Evolutionary conservation across 2,888 invertebrate genomes (phyloP).

Genomic region (Pegoplata infirma): DNA sequence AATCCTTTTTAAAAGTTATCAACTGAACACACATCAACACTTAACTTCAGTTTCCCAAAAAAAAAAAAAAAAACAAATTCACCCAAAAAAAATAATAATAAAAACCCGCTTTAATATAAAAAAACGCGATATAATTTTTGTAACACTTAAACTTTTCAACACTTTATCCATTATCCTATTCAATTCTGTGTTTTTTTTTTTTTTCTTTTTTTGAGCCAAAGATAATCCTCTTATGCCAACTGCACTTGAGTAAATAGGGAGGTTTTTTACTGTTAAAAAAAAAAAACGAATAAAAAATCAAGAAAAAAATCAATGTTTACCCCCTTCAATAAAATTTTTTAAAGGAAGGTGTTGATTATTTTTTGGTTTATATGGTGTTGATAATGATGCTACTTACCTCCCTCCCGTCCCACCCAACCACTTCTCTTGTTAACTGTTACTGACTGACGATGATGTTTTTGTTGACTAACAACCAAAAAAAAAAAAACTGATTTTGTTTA

Average conservation of each 20-base stretch:
- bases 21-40: constrained; percentile 19
- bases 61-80: too few relatives aligned
- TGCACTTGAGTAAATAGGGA: constrained; percentile 60
- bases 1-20: constrained; percentile 8
- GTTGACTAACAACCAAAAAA: too few relatives aligned
- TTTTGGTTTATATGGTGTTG: not conserved
- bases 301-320: constrained; percentile 9
- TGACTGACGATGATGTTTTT: constrained; percentile 41
- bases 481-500: constrained; percentile 57
- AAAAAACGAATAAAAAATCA: not conserved
- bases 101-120: not conserved
- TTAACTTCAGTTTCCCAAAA: not conserved
- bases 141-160: constrained; percentile 61
- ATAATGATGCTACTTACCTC: constrained; percentile 11
- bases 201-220: constrained; percentile 35
- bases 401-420: too few relatives aligned
- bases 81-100: not conserved
- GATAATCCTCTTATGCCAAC: constrained; percentile 63
- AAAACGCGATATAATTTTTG: constrained; percentile 35
- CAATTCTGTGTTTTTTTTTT: constrained; percentile 26
- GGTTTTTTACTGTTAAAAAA: constrained; percentile 45
- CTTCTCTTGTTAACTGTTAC: not conserved
- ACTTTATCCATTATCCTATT: constrained; percentile 54
- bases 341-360: not conserved
- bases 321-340: not conserved